Evolutionary conservation across 1,140 invertebrate species (phyloP).

Genomic region (Drosophila parabipectinata): DNA sequence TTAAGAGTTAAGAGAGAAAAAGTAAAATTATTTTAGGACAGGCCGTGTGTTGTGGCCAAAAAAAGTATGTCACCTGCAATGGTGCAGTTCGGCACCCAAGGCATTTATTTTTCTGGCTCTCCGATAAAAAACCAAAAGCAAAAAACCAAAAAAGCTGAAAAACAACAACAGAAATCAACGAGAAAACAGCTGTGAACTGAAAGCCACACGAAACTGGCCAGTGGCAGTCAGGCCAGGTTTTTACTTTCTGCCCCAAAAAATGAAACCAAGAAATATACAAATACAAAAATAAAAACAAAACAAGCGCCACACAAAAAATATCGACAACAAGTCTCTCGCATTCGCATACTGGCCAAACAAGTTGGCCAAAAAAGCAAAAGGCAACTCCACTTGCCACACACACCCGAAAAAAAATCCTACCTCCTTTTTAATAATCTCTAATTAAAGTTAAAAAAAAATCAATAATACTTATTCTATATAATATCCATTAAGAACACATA

Average conservation of each 20-base stretch:
- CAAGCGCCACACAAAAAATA: conserved; percentile 21
- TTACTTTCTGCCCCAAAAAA: conserved; percentile 72
- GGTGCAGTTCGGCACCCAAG: conserved; percentile 28
- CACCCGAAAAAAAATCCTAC: neutral
- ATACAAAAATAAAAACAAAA: conserved; percentile 8
- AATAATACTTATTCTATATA: neutral
- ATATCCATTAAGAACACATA: too few relatives aligned
- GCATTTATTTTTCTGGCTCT: conserved; percentile 15
- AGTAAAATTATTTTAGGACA: conserved; percentile 82
- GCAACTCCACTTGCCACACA: conserved; percentile 3
- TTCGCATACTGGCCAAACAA: conserved; percentile 67
- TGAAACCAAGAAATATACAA: conserved; percentile 4
- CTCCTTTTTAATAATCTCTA: neutral
- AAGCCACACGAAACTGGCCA: conserved; percentile 17
- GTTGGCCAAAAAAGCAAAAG: conserved; percentile 52
- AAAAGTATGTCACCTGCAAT: conserved; percentile 78
- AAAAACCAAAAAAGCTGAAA: conserved; percentile 1
- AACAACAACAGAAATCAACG: conserved; percentile 2
- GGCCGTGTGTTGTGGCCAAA: conserved; percentile 30
- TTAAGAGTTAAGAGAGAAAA: conserved; percentile 58
- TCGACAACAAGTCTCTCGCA: conserved; percentile 40
- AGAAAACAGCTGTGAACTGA: conserved; percentile 48
- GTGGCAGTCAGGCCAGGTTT: conserved; percentile 52
- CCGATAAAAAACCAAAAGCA: neutral
- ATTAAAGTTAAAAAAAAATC: neutral